A percentile compares a stretch with the other conserved stretches of the same genome.
phyloP scores from a whole-genome alignment of 2,888 invertebrate genomes.

The Automeris io region DNA sequence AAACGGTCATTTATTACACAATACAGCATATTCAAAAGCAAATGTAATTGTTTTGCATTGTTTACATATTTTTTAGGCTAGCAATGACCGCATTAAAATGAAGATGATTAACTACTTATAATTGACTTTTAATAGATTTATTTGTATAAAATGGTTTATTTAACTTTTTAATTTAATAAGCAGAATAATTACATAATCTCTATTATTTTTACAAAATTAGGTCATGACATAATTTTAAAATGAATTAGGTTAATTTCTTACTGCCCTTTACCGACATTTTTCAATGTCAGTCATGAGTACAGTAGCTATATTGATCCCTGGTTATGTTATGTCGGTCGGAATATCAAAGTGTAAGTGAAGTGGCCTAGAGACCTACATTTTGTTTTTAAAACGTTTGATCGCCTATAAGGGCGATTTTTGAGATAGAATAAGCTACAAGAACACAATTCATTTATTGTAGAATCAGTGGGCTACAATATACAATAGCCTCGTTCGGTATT shows the following conservation, averaged over 20 bases:
- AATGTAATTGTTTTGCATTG: constrained; percentile 64
- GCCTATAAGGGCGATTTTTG: constrained; percentile 71
- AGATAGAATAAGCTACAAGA: constrained; percentile 73
- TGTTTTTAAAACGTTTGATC: constrained; percentile 56
- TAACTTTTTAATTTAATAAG: constrained; percentile 1
- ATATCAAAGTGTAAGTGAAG: constrained; percentile 90
- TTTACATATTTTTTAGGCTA: constrained; percentile 45
- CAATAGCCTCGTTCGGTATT: constrained; percentile 59
- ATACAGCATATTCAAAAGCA: constrained; percentile 69
- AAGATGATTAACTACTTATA: constrained; percentile 28
- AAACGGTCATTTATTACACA: constrained; percentile 77
- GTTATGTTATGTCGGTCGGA: constrained; percentile 85
- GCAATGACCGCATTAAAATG: constrained; percentile 25
- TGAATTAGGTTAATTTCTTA: constrained; percentile 65
- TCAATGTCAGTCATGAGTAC: constrained; percentile 80
- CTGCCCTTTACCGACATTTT: constrained; percentile 76
- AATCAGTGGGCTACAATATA: constrained; percentile 39
- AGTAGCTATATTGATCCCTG: constrained; percentile 82
- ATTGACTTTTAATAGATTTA: constrained; percentile 17
- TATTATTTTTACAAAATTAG: constrained; percentile 32
- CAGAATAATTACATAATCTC: not conserved
- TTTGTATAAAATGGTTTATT: constrained; percentile 6
- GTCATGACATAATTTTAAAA: constrained; percentile 61
- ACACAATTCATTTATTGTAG: constrained; percentile 53
- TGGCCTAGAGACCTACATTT: constrained; percentile 94